phyloP scores from a whole-genome alignment of 2,113 vertebrate genomes.

The Chlamydotis undulata region DNA sequence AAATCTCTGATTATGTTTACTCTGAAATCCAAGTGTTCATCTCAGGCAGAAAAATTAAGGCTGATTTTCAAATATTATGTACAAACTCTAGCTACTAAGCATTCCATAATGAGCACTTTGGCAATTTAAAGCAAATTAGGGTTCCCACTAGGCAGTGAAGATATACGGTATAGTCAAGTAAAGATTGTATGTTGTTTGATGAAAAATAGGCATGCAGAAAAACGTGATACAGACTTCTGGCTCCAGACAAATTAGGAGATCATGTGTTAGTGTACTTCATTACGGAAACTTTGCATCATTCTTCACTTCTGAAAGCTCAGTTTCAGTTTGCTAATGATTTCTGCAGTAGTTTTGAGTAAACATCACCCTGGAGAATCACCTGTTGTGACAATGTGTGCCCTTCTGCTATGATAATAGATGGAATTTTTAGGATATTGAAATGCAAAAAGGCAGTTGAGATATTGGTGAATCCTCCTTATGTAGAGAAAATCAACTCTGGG shows the following conservation, averaged over 20 bases:
- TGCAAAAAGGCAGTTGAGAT: neutral
- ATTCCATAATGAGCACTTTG: constrained; percentile 80
- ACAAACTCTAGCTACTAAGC: constrained; percentile 80
- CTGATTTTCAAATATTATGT: constrained; percentile 84
- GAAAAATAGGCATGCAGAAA: constrained; percentile 64
- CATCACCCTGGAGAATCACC: neutral
- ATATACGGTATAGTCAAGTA: constrained; percentile 64
- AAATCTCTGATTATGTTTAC: constrained; percentile 86
- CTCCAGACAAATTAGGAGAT: constrained; percentile 57
- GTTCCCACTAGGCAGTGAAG: constrained; percentile 74
- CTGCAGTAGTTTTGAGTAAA: neutral
- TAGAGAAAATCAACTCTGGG: neutral
- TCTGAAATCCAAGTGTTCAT: constrained; percentile 81
- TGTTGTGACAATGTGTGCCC: neutral
- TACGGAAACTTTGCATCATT: constrained; percentile 31
- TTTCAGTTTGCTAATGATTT: constrained; percentile 48
- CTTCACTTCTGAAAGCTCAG: constrained; percentile 3
- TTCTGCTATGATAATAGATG: neutral
- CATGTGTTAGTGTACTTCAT: constrained; percentile 20
- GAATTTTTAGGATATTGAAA: neutral
- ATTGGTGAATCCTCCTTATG: neutral
- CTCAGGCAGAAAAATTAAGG: constrained; percentile 80
- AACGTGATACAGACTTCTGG: constrained; percentile 41
- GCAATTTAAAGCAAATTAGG: constrained; percentile 82
- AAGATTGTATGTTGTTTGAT: constrained; percentile 66